phyloP scores from a whole-genome alignment of 2,113 vertebrate species.

The Dascyllus trimaculatus region DNA sequence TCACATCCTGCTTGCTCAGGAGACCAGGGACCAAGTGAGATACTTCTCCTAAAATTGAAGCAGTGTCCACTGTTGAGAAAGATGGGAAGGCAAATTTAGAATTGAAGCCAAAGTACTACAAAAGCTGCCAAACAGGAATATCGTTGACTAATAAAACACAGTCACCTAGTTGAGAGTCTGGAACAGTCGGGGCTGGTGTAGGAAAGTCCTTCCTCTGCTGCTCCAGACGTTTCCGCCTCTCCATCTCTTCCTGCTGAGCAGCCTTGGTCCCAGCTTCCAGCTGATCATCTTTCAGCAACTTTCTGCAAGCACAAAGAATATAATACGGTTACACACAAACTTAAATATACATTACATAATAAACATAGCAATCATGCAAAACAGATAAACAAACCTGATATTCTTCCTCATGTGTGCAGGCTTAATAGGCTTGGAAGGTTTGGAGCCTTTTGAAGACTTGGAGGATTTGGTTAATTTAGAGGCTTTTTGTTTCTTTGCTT shows the following conservation, averaged over 20 bases:
- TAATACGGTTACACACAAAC: constrained; percentile 10
- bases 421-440: constrained; percentile 89
- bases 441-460: constrained; percentile 81
- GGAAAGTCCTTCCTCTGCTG: constrained; percentile 97
- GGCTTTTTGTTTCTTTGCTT: constrained; percentile 89
- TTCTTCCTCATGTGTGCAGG: constrained; percentile 97
- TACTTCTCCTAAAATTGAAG: constrained; percentile 89
- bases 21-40: constrained; percentile 87
- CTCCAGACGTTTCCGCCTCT: constrained; percentile 94
- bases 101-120: neutral
- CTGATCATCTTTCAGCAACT: constrained; percentile 96
- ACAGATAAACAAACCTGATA: constrained; percentile 87
- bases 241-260: constrained; percentile 97
- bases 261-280: constrained; percentile 97
- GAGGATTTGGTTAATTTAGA: constrained; percentile 76
- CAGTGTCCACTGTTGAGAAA: constrained; percentile 83
- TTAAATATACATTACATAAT: neutral
- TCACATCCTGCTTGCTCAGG: constrained; percentile 92
- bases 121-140: neutral
- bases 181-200: constrained; percentile 77
- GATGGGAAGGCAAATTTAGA: constrained; percentile 12
- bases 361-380: neutral
- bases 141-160: neutral
- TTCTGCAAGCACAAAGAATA: constrained; percentile 82
- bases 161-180: constrained; percentile 75